These are phyloP conservation scores for Aethes cnicana DNA, from an alignment of 2,888 invertebrate species.

Conservation along the genomic window DNA sequence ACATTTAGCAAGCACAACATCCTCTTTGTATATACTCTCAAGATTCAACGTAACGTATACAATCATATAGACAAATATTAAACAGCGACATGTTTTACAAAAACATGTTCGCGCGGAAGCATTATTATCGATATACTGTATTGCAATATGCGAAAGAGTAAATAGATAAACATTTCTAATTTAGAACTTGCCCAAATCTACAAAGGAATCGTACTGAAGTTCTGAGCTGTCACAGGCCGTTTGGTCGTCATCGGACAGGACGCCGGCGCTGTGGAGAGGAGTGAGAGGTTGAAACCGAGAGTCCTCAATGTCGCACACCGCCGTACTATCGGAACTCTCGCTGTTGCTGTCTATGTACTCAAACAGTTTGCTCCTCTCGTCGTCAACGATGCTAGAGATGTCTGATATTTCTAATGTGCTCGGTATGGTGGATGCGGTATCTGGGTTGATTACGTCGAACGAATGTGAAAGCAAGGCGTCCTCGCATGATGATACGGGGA, in stretches of 20 bases:
- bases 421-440: slow-evolving; percentile 43
- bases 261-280: slow-evolving; percentile 40
- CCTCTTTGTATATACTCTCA: slow-evolving; percentile 31
- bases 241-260: slow-evolving; percentile 49
- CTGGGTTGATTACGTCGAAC: slow-evolving; percentile 59
- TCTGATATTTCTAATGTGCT: slow-evolving; percentile 43
- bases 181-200: slow-evolving; percentile 80
- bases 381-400: slow-evolving; percentile 37
- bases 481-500: slow-evolving; percentile 51
- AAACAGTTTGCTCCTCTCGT: slow-evolving; percentile 44
- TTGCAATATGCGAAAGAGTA: slow-evolving; percentile 39
- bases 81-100: slow-evolving; percentile 15
- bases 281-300: slow-evolving; percentile 41
- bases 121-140: slow-evolving; percentile 16
- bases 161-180: slow-evolving; percentile 37
- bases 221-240: slow-evolving; percentile 64
- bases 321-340: slow-evolving; percentile 68
- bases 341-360: slow-evolving; percentile 70
- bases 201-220: slow-evolving; percentile 76
- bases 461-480: slow-evolving; percentile 72
- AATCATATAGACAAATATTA: slow-evolving; percentile 18
- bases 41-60: slow-evolving; percentile 11
- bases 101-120: slow-evolving; percentile 22
- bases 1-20: slow-evolving; percentile 28
- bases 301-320: slow-evolving; percentile 56